These are phyloP conservation scores for Halocynthia roretzi DNA, from an alignment of 23 tunicate species.

Conservation along the genomic window DNA sequence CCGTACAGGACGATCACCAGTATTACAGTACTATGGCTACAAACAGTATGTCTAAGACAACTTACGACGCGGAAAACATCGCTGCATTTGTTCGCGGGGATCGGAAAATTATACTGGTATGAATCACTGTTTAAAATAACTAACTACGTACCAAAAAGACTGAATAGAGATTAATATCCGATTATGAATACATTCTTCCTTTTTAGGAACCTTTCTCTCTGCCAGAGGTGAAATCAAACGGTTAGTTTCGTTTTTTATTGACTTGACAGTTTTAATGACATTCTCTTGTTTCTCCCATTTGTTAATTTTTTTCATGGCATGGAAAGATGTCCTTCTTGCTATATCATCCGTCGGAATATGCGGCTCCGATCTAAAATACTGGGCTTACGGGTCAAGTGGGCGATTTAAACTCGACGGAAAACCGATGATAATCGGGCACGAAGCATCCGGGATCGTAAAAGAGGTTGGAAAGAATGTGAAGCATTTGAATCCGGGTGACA, in stretches of 20 bases:
- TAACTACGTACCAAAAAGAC: no score
- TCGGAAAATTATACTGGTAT: constrained; percentile 1
- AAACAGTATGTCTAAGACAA: neutral
- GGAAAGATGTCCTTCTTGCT: constrained; percentile 55
- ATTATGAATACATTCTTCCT: neutral
- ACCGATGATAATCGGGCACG: constrained; percentile 92
- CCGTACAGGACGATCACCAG: neutral
- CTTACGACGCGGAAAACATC: neutral
- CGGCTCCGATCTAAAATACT: constrained; percentile 88
- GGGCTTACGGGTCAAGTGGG: constrained; percentile 97
- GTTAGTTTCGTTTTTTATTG: neutral
- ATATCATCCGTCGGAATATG: constrained; percentile 84
- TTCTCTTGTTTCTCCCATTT: no score
- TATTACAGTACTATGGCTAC: neutral
- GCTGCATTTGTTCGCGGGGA: neutral
- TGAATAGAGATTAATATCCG: neutral
- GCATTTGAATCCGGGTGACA: constrained; percentile 59
- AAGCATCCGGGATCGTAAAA: constrained; percentile 64
- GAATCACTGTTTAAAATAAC: neutral
- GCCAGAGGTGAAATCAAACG: neutral
- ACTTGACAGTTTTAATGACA: neutral
- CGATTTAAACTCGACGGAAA: constrained; percentile 67
- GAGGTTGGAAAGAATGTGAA: constrained; percentile 51
- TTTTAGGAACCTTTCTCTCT: neutral
- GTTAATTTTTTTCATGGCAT: neutral